phyloP scores from a whole-genome alignment of 1,140 invertebrate species.

The Diorhabda elongata region DNA sequence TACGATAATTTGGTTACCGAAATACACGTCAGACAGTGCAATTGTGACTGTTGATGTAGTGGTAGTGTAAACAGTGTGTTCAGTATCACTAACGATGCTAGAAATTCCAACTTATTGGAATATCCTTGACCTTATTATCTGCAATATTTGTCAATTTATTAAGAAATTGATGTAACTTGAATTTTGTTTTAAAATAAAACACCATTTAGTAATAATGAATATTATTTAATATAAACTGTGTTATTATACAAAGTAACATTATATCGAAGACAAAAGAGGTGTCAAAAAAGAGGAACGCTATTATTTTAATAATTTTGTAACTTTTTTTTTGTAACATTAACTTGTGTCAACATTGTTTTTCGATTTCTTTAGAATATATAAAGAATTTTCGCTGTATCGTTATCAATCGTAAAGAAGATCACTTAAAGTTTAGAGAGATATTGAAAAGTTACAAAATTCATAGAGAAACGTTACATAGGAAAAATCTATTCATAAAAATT shows the following conservation, averaged over 20 bases:
- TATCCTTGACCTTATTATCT: too few species aligned
- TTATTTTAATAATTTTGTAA: slow-evolving; percentile 14
- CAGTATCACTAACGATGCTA: too few species aligned
- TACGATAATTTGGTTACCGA: too few species aligned
- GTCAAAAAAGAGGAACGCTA: slow-evolving; percentile 11
- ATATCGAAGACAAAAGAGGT: slow-evolving; percentile 11
- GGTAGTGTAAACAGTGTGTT: too few species aligned
- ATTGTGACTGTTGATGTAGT: too few species aligned
- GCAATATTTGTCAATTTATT: too few species aligned
- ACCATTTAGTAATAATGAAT: slow-evolving; percentile 13
- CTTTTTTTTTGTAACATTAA: slow-evolving; percentile 18
- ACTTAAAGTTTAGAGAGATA: slow-evolving; percentile 7
- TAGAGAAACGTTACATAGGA: neutral
- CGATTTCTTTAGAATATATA: slow-evolving; percentile 22
- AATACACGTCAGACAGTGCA: too few species aligned
- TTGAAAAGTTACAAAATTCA: slow-evolving; percentile 21
- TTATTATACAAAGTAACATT: slow-evolving; percentile 16
- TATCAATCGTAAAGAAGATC: slow-evolving; percentile 12
- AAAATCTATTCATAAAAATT: neutral
- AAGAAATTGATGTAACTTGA: too few species aligned
- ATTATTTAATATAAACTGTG: slow-evolving; percentile 16
- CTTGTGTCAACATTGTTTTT: slow-evolving; percentile 11
- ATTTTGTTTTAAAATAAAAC: neutral
- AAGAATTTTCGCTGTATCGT: slow-evolving; percentile 14
- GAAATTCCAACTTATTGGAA: too few species aligned